Evolutionary conservation across 2,113 vertebrate genomes (phyloP).

Genomic region (Actenoides lindsayi): DNA sequence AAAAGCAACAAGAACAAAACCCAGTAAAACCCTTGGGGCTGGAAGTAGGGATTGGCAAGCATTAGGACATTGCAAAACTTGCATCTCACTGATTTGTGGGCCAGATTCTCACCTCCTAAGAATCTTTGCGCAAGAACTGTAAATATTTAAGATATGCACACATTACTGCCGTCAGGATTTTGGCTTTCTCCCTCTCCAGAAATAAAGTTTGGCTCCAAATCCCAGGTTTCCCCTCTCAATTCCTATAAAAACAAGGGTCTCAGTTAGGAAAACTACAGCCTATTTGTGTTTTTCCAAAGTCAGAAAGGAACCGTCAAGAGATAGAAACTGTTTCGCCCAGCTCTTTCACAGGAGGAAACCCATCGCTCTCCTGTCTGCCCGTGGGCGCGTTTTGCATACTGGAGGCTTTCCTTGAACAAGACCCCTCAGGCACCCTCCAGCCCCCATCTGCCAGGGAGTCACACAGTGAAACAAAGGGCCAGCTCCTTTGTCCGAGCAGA

Average conservation of each 20-base stretch:
- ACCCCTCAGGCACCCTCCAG: slow-evolving; percentile 55
- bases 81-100: neutral
- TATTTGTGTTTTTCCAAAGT: neutral
- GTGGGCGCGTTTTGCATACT: slow-evolving; percentile 28
- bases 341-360: neutral
- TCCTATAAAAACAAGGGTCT: neutral
- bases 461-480: slow-evolving; percentile 50
- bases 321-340: neutral
- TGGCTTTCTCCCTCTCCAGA: neutral
- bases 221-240: neutral
- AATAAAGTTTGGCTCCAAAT: neutral
- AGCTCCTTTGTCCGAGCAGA: slow-evolving; percentile 61
- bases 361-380: neutral
- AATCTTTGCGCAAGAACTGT: neutral
- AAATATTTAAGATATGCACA: slow-evolving; percentile 1
- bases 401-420: slow-evolving; percentile 52
- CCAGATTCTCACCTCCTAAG: neutral
- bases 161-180: neutral
- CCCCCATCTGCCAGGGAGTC: slow-evolving; percentile 54
- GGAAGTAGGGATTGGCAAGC: neutral
- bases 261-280: neutral
- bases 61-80: neutral
- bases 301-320: neutral
- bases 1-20: neutral
- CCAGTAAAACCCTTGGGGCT: neutral